These are phyloP conservation scores for Ischnus inquisitorius DNA, from an alignment of 2,888 invertebrate genomes.

Conservation along the genomic window DNA sequence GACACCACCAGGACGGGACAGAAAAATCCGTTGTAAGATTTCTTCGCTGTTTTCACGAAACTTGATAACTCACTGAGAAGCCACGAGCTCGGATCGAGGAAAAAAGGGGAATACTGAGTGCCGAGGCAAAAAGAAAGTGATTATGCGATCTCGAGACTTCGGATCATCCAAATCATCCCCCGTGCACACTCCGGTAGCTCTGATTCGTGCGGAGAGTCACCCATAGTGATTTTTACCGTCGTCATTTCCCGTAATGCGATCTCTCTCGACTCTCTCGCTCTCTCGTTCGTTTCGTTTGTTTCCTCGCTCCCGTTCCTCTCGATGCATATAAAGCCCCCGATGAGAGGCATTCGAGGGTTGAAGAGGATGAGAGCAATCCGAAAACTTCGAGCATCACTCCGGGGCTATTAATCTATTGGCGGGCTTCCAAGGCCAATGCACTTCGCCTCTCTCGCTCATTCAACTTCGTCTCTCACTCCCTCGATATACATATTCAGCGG, in stretches of 20 bases:
- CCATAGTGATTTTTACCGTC: conserved; percentile 77
- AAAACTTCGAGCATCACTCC: conserved; percentile 83
- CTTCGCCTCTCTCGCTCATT: conserved; percentile 79
- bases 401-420: conserved; percentile 84
- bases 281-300: conserved; percentile 36
- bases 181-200: conserved; percentile 31
- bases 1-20: not conserved
- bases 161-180: conserved; percentile 56
- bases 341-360: conserved; percentile 41
- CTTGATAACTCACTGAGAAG: conserved; percentile 44
- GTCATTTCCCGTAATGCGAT: conserved; percentile 84
- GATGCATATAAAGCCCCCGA: conserved; percentile 44
- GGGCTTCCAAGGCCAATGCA: conserved; percentile 83
- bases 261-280: conserved; percentile 71
- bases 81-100: conserved; percentile 32
- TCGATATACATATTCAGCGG: conserved; percentile 81
- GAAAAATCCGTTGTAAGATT: not conserved
- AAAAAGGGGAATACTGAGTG: conserved; percentile 30
- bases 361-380: conserved; percentile 66
- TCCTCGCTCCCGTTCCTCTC: conserved; percentile 43
- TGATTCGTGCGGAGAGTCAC: conserved; percentile 78
- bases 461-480: conserved; percentile 71
- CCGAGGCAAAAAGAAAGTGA: conserved; percentile 60
- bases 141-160: conserved; percentile 52
- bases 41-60: not conserved